Percentiles rank a stretch among this genome's conserved stretches.
These are phyloP conservation scores for Idaea straminata DNA, from an alignment of 2,888 invertebrate genomes.

Conservation along the genomic window DNA sequence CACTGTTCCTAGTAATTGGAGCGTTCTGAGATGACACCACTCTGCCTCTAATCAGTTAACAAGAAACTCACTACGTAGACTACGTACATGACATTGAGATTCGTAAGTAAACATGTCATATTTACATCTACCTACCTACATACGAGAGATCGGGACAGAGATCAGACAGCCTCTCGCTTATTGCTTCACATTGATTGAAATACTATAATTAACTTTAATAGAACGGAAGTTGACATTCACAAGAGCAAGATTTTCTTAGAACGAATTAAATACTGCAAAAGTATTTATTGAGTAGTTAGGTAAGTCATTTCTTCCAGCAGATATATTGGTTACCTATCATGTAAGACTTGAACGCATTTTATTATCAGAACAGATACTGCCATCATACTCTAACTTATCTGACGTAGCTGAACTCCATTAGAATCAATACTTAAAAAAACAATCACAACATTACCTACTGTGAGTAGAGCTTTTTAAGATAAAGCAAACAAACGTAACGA, in stretches of 20 bases:
- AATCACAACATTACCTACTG: not conserved
- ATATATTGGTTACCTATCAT: not conserved
- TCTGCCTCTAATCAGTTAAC: conserved; percentile 78
- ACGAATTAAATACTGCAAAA: not conserved
- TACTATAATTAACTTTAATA: not conserved
- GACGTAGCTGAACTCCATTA: not conserved
- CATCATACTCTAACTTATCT: not conserved
- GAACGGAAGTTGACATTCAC: not conserved
- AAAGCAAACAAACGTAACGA: conserved; percentile 22
- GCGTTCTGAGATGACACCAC: conserved; percentile 79
- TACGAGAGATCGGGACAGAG: not conserved
- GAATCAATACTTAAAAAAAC: not conserved
- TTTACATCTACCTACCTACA: conserved; percentile 24
- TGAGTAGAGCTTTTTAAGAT: conserved; percentile 16
- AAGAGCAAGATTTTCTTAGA: not conserved
- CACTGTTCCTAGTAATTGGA: conserved; percentile 71
- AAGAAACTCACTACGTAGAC: conserved; percentile 68
- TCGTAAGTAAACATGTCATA: conserved; percentile 48
- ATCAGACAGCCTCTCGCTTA: conserved; percentile 18
- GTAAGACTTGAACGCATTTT: not conserved
- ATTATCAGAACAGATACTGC: not conserved
- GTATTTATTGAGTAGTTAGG: not conserved
- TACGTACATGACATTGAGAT: conserved; percentile 65
- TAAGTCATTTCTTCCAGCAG: not conserved
- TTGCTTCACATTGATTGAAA: conserved; percentile 1